Conservation (phyloP, 2,888 invertebrate species). For the Amphiduros pacificus region DNA sequence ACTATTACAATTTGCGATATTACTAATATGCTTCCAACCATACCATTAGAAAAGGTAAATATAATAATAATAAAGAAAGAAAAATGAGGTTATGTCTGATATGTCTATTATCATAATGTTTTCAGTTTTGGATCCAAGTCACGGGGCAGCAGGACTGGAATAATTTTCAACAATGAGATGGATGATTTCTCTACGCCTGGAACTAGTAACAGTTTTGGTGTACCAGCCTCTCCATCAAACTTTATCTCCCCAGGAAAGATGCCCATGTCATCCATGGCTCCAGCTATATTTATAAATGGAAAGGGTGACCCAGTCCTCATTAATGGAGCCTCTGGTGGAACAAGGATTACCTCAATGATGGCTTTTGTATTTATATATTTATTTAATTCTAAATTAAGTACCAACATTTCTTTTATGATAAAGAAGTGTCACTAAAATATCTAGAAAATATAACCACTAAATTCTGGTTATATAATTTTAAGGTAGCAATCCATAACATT, state of each 20-base stretch:
- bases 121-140: conserved; percentile 79
- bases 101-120: too few species aligned
- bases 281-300: conserved; percentile 75
- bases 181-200: conserved; percentile 81
- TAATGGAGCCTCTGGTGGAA: conserved; percentile 86
- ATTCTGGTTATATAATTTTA: too few species aligned
- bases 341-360: conserved; percentile 84
- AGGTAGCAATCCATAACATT: conserved; percentile 61
- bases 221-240: conserved; percentile 77
- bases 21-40: too few species aligned
- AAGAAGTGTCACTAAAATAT: too few species aligned
- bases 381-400: too few species aligned
- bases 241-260: conserved; percentile 79
- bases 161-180: conserved; percentile 88
- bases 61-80: too few species aligned
- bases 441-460: too few species aligned
- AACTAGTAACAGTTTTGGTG: conserved; percentile 54
- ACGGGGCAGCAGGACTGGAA: conserved; percentile 65
- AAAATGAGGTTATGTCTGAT: too few species aligned
- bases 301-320: conserved; percentile 68
- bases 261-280: conserved; percentile 90
- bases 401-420: too few species aligned
- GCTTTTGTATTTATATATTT: conserved; percentile 52
- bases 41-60: too few species aligned
- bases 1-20: too few species aligned